Evolutionary conservation across 2,888 invertebrate genomes (phyloP), one percentile per base, ranked within the genome.

Genomic region (Pseudanteris insignis): DNA sequence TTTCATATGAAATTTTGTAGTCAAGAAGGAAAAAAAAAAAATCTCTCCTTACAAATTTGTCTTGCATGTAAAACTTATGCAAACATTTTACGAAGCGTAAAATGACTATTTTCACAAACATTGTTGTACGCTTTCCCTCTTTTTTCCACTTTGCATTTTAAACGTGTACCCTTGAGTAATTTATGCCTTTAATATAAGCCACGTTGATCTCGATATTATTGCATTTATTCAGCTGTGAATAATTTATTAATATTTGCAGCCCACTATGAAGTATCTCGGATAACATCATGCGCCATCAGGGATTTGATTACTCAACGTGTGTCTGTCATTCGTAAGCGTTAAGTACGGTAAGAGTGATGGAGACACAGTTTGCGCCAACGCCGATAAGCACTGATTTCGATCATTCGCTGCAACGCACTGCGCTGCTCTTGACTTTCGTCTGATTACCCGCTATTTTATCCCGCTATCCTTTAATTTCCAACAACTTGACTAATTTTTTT

Each of bases 351-450:
- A 51, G 57, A 46, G 63, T 54, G 57, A 44, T 58, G 63, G 51
- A 60, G 63, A 67, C 70, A 69, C 62, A 65, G 74, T 74, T 72
- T 75, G 75, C 72, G 66, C 70, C 67, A 44, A 71, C 67, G 37
- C 67, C 72, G 78, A 78, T 78, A 78, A 79, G 76, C 76, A 70
- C 74, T 73, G 75, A 77, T 77, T 75, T 75, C 73, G 77, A 77
- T 77, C 78, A 77, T 76, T 76, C 67, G 75, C 73, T 67, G 71
- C 68, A 71, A 75, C 76, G 77, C 75, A 76, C 78, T 76, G 74
- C 67, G 74, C 76, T n/a, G 75, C 77, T 78, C 77, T 75, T 75
- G 77, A 77, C 76, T 75, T 69, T 71, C 64, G 69, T 67, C 65
- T 71, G 73, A 69, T 70, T 69, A 68, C 55, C 51, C 44, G 25